These are phyloP conservation scores for Diaphora mendica DNA, from an alignment of 2,888 invertebrate genomes.

Conservation along the genomic window DNA sequence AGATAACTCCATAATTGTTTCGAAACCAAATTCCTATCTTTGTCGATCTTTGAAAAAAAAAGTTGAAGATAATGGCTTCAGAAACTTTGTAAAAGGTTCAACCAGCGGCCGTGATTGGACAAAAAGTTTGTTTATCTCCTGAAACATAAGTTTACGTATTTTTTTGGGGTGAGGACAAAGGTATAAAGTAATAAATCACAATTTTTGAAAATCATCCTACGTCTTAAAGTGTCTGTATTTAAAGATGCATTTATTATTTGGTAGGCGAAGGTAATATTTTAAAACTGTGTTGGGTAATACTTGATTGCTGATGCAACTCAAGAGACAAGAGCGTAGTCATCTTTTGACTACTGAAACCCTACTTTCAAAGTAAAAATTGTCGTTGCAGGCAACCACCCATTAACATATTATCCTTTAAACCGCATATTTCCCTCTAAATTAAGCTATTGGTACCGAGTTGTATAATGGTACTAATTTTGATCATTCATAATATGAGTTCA, in stretches of 20 bases:
- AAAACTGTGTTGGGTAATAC: too few relatives aligned
- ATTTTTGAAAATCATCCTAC: constrained; percentile 2
- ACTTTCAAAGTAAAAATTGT: background rate
- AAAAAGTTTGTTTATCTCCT: constrained; percentile 36
- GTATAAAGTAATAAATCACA: constrained; percentile 9
- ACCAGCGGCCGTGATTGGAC: constrained; percentile 33
- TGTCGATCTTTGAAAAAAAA: constrained; percentile 42
- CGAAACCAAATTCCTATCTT: constrained; percentile 46
- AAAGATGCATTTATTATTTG: background rate
- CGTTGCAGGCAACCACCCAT: background rate
- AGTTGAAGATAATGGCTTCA: constrained; percentile 38
- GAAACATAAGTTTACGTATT: constrained; percentile 26
- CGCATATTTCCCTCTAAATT: background rate
- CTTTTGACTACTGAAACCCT: too few relatives aligned
- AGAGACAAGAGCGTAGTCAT: too few relatives aligned
- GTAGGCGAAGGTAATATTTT: too few relatives aligned
- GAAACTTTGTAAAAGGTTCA: constrained; percentile 46
- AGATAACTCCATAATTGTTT: constrained; percentile 45
- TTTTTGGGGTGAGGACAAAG: constrained; percentile 13
- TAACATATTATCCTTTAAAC: background rate
- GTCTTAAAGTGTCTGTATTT: background rate
- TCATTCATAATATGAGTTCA: background rate
- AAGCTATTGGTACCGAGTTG: background rate
- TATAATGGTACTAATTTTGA: background rate
- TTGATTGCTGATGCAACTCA: too few relatives aligned